A percentile compares a stretch with the other conserved stretches of the same genome.
These are phyloP conservation scores for Eudemis profundana DNA, from an alignment of 2,888 invertebrate genomes.

Conservation along the genomic window DNA sequence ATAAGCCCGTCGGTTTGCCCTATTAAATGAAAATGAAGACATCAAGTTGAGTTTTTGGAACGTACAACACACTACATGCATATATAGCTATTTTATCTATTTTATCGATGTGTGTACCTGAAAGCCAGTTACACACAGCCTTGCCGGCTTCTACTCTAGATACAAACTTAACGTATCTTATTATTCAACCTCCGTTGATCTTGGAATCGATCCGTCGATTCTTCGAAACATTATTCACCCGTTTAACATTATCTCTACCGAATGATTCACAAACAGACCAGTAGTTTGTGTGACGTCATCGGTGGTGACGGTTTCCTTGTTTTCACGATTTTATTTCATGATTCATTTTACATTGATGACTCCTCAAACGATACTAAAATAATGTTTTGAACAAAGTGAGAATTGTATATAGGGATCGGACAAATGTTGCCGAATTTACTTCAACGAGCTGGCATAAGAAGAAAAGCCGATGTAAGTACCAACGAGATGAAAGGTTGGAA, in stretches of 20 bases:
- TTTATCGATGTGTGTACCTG: no score
- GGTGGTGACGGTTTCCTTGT: constrained; percentile 37
- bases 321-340: constrained; percentile 15
- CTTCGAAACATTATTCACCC: constrained; percentile 27
- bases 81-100: no score
- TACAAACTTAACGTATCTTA: neutral
- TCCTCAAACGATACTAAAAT: neutral
- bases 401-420: constrained; percentile 6
- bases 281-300: constrained; percentile 25
- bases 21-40: no score
- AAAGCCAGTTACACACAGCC: no score
- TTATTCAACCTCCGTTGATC: constrained; percentile 10
- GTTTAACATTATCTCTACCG: constrained; percentile 36
- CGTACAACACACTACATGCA: no score
- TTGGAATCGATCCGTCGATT: constrained; percentile 13
- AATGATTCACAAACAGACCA: constrained; percentile 38
- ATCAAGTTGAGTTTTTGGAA: no score
- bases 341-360: constrained; percentile 38
- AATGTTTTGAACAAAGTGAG: neutral
- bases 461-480: constrained; percentile 36
- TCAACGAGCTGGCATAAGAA: constrained; percentile 10
- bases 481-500: constrained; percentile 45
- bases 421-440: neutral
- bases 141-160: neutral
- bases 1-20: no score